A percentile compares a stretch with the other conserved stretches of the same genome.
These are phyloP conservation scores for Sceloporus tristichus DNA, from an alignment of 2,113 vertebrate species.

Conservation along the genomic window DNA sequence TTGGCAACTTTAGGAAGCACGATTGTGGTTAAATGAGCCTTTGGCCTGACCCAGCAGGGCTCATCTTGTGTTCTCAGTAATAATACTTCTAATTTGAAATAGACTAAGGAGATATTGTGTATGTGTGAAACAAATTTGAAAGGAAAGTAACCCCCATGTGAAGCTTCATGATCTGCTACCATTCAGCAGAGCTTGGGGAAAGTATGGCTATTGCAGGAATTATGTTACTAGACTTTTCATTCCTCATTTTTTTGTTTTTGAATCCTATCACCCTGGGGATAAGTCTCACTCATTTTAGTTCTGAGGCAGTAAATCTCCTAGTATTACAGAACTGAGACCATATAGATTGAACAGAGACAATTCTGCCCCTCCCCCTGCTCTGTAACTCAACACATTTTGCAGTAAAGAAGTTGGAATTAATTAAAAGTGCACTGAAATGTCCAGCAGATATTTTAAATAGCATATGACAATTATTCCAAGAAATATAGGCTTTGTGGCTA, in stretches of 20 bases:
- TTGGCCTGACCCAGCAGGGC: conserved; percentile 2
- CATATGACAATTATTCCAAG: conserved; percentile 4
- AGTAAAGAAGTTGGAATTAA: conserved; percentile 18
- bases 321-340: conserved; percentile 32
- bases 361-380: conserved; percentile 37
- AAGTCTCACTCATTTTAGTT: conserved; percentile 33
- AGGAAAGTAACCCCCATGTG: conserved; percentile 34
- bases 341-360: background rate
- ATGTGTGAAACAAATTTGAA: conserved; percentile 33
- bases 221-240: conserved; percentile 28
- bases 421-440: background rate
- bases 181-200: conserved; percentile 23
- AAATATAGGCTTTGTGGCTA: background rate
- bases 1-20: background rate
- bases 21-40: background rate
- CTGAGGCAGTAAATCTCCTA: conserved; percentile 37
- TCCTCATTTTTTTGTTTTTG: conserved; percentile 26
- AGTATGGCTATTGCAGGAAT: conserved; percentile 48
- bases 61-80: background rate
- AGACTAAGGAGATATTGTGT: conserved; percentile 51
- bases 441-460: background rate
- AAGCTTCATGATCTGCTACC: conserved; percentile 49
- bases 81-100: conserved; percentile 53
- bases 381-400: conserved; percentile 22
- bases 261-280: conserved; percentile 42